Conservation (phyloP, 2,888 invertebrate species). For the Synergus umbraculus region DNA sequence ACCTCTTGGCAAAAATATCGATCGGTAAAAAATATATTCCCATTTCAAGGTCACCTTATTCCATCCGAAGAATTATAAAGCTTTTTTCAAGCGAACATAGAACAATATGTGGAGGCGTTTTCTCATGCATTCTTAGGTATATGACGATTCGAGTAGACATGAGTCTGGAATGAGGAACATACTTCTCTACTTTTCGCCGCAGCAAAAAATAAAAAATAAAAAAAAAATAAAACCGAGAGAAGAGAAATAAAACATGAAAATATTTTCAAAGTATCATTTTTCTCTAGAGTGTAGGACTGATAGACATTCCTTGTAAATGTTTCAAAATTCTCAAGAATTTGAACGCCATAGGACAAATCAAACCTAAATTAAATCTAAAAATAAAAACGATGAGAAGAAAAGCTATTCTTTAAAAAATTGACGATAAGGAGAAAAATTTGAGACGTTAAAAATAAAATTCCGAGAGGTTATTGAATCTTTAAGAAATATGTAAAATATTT, state of each 20-base stretch:
- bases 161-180: not conserved
- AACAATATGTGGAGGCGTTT: not conserved
- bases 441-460: not conserved
- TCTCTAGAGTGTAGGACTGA: no score
- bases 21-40: not conserved
- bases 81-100: not conserved
- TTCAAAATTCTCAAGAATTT: not conserved
- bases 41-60: not conserved
- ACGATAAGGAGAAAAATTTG: not conserved
- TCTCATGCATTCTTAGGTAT: slow-evolving; percentile 7
- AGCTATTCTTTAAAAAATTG: not conserved
- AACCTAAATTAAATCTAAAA: not conserved
- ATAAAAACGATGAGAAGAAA: not conserved
- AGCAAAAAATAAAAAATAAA: not conserved
- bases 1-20: not conserved
- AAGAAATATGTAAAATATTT: not conserved
- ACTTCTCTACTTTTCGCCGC: not conserved
- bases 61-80: not conserved
- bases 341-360: not conserved
- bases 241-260: not conserved
- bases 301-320: not conserved
- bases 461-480: not conserved
- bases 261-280: not conserved
- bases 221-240: not conserved
- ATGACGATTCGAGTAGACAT: not conserved